These are phyloP conservation scores for Drosophila santomea DNA, from an alignment of 1,140 invertebrate genomes.

Conservation along the genomic window DNA sequence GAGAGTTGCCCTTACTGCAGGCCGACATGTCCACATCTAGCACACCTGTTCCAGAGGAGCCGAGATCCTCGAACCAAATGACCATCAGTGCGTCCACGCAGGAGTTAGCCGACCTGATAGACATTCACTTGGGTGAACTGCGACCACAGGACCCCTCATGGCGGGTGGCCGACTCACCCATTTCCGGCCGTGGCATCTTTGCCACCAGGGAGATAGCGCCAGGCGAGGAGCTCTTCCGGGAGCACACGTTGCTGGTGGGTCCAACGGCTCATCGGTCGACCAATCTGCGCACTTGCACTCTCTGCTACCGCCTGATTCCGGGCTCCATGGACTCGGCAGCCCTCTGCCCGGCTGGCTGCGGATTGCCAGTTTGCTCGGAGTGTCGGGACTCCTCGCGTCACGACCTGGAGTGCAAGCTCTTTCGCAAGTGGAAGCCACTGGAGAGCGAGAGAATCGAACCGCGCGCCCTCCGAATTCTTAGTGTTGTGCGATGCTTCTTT, in stretches of 20 bases:
- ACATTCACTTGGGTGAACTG: constrained; percentile 67
- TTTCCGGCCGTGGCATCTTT: constrained; percentile 89
- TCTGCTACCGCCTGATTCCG: constrained; percentile 66
- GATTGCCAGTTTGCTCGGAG: constrained; percentile 84
- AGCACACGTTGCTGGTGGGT: constrained; percentile 88
- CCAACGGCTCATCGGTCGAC: constrained; percentile 84
- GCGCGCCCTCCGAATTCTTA: constrained; percentile 86
- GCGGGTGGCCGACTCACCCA: constrained; percentile 85
- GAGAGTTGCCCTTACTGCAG: constrained; percentile 33
- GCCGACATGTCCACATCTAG: constrained; percentile 7
- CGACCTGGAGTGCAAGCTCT: constrained; percentile 86
- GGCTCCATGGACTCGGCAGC: constrained; percentile 66
- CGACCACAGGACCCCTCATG: constrained; percentile 67
- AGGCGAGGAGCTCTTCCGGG: constrained; percentile 89
- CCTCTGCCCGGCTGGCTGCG: constrained; percentile 84
- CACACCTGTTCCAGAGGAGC: neutral
- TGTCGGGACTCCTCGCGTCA: constrained; percentile 87
- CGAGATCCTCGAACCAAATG: constrained; percentile 44
- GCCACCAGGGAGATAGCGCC: constrained; percentile 87
- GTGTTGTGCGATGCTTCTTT: constrained; percentile 87
- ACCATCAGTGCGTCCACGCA: constrained; percentile 60
- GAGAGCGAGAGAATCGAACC: constrained; percentile 85
- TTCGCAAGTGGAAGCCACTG: constrained; percentile 86
- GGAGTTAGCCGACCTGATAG: constrained; percentile 69
- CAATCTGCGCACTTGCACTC: constrained; percentile 65